Percentiles rank a stretch among this genome's conserved stretches.
Evolutionary conservation across 2,888 invertebrate genomes (phyloP).

Genomic region (Phragmatobia fuliginosa): DNA sequence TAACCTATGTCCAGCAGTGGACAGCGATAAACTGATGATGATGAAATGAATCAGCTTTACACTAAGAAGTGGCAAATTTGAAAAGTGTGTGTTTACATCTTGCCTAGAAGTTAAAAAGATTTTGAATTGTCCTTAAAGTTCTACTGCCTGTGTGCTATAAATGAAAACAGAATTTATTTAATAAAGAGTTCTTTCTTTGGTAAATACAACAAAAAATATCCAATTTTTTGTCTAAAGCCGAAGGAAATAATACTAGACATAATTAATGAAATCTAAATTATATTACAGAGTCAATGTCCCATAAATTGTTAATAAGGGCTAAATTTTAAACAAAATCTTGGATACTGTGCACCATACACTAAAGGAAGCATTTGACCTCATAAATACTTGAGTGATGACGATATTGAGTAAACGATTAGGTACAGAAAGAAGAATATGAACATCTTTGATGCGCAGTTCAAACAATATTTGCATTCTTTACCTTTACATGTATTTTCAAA

Average conservation of each 20-base stretch:
- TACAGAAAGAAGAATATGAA: slow-evolving; percentile 35
- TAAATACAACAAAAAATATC: too few species aligned
- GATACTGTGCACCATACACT: not conserved
- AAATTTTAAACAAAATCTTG: slow-evolving; percentile 10
- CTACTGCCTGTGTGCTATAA: not conserved
- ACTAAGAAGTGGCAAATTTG: not conserved
- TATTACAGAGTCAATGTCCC: not conserved
- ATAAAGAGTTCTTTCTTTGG: not conserved
- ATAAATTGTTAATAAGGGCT: not conserved
- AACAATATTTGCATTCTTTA: slow-evolving; percentile 43
- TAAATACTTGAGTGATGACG: slow-evolving; percentile 42
- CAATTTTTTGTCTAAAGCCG: not conserved
- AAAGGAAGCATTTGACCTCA: slow-evolving; percentile 18
- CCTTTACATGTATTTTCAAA: slow-evolving; percentile 38
- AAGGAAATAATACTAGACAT: not conserved
- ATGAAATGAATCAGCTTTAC: not conserved
- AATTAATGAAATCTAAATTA: not conserved
- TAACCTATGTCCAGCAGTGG: too few species aligned
- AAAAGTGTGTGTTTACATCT: not conserved
- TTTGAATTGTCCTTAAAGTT: not conserved
- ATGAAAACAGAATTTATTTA: not conserved
- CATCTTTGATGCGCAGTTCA: slow-evolving; percentile 41
- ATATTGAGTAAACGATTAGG: slow-evolving; percentile 32
- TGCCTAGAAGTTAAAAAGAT: not conserved
- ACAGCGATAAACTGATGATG: too few species aligned